phyloP scores from a whole-genome alignment of 2,113 vertebrate genomes.

The Psilopsiagon aurifrons region DNA sequence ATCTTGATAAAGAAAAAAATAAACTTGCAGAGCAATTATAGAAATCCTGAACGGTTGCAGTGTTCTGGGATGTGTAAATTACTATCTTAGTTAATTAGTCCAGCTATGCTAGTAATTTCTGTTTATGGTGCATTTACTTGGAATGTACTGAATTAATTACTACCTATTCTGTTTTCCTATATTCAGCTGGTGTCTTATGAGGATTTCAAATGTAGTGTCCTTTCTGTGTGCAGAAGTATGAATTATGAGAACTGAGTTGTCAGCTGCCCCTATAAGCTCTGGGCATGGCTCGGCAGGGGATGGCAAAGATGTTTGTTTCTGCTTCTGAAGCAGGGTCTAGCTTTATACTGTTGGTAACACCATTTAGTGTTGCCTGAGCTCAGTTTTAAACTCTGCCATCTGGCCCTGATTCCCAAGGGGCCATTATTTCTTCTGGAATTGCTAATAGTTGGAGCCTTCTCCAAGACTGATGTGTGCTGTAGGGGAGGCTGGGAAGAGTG shows the following conservation, averaged over 20 bases:
- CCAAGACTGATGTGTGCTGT: not conserved
- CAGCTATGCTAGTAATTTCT: not conserved
- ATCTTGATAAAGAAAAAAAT: not conserved
- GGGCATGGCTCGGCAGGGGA: not conserved
- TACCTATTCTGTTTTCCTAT: not conserved
- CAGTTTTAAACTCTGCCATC: slow-evolving; percentile 12
- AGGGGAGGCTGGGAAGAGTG: not conserved
- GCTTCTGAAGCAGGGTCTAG: not conserved
- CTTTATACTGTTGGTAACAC: not conserved
- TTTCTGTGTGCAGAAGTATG: not conserved
- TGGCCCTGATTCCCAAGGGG: slow-evolving; percentile 7
- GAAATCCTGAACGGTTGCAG: not conserved
- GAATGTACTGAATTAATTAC: not conserved
- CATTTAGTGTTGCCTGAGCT: not conserved
- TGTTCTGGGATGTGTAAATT: not conserved
- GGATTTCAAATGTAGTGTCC: not conserved
- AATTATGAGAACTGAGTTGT: not conserved
- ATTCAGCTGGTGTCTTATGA: not conserved
- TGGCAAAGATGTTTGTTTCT: not conserved
- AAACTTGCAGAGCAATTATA: not conserved
- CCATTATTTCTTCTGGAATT: not conserved
- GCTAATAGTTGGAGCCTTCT: not conserved
- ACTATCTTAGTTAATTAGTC: slow-evolving; percentile 13
- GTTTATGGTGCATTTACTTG: slow-evolving; percentile 4
- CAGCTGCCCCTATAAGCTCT: not conserved